Percentiles rank a stretch among this genome's conserved stretches.
Evolutionary conservation across 1,140 invertebrate genomes (phyloP).

Genomic region (Calosoma granatense): DNA sequence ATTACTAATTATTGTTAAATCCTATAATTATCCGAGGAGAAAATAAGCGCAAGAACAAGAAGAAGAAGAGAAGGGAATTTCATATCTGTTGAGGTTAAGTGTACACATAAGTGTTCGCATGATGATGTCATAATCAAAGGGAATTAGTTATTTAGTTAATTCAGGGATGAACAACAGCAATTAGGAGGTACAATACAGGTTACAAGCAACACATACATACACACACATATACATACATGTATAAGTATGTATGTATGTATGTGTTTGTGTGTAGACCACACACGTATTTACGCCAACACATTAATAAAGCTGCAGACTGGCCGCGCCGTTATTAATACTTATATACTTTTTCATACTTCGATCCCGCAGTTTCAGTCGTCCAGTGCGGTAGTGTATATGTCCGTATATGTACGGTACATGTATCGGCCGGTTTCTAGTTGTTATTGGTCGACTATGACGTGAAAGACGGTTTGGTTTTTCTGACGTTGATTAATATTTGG

Average conservation of each 20-base stretch:
- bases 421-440: background rate
- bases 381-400: constrained; percentile 10
- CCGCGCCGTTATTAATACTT: constrained; percentile 31
- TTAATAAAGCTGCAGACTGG: constrained; percentile 24
- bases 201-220: background rate
- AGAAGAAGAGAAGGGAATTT: background rate
- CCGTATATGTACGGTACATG: background rate
- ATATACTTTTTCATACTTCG: constrained; percentile 30
- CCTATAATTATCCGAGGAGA: constrained; percentile 1
- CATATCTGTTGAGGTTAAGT: background rate
- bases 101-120: background rate
- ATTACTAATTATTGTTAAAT: background rate
- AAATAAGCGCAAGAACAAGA: background rate
- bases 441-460: constrained; percentile 9
- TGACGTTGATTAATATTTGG: constrained; percentile 35
- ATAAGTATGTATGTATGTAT: background rate
- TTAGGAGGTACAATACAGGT: background rate
- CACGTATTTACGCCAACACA: constrained; percentile 29
- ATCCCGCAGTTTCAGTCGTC: constrained; percentile 25
- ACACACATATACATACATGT: background rate
- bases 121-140: constrained; percentile 6
- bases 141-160: background rate
- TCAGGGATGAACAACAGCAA: too few relatives aligned
- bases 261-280: constrained; percentile 28
- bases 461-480: constrained; percentile 16